Evolutionary conservation across 2,113 vertebrate species (phyloP), one percentile per base, ranked within the genome.

Genomic region (Lepisosteus oculatus): DNA sequence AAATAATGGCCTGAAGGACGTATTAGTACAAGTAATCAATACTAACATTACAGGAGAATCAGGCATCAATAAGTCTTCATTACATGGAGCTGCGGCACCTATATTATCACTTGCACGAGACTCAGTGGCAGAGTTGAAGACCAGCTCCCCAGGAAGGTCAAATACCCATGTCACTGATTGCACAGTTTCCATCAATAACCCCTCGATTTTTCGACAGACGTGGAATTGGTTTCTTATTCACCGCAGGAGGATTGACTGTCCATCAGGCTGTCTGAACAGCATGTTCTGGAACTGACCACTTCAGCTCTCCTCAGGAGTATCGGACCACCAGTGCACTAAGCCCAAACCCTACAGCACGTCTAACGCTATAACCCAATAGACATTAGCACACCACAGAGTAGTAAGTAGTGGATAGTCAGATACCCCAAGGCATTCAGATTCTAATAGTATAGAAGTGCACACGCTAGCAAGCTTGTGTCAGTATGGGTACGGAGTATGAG

Each of bases 51-150:
- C 83, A 70, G 79, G 82, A 79, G 77, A 80, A 15, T 82, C 68
- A 74, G 72, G 75, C 65, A 87, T 89, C 86, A 78, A 87, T 93
- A 85, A n/a, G 65, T 85, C 88, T 88, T 85, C 84, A 90, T 91
- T 88, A 89, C 78, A 78, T 64, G 81, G 79, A 84, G 81, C 79
- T 76, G 78, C 76, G 81, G 79, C 76, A 84, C 88, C 85, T 82
- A 86, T 88, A 87, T 79, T 79, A 81, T 80, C 78, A 81, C 80
- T 85, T 80, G 75, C 82, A 73, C 72, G 65, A 71, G 75, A 78
- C 80, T 84, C 76, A 72, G 69, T 68, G 82, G 86, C 83, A 63
- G 75, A 70, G 79, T 54, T 55, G 61, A 70, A 65, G 17, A 45
- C 56, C 76, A 78, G 84, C 83, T 78, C 74, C 73, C 77, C 79